A percentile compares a stretch with the other conserved stretches of the same genome.
phyloP scores from a whole-genome alignment of 1,140 invertebrate genomes.

The Ctenoplectra terminalis region DNA sequence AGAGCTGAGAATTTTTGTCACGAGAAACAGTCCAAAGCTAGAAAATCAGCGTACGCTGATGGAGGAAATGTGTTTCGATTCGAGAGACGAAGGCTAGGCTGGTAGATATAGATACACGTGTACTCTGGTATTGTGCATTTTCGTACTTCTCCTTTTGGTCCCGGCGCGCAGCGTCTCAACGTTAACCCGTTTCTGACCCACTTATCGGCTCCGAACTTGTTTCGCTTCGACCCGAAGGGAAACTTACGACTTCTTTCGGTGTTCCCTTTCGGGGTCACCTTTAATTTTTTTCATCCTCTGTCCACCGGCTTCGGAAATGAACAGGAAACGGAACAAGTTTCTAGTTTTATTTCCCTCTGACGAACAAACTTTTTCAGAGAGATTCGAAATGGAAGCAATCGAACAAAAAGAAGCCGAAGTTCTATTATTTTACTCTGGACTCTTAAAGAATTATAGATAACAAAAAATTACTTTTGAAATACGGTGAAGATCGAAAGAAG shows the following conservation, averaged over 20 bases:
- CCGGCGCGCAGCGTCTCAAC: neutral
- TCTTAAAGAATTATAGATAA: too few relatives aligned
- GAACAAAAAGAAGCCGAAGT: neutral
- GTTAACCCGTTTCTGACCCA: conserved; percentile 34
- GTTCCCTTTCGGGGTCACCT: neutral
- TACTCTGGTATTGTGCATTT: neutral
- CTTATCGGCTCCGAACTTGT: conserved; percentile 28
- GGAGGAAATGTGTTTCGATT: conserved; percentile 24
- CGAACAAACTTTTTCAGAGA: neutral
- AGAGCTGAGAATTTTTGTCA: conserved; percentile 1
- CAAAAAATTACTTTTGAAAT: too few relatives aligned
- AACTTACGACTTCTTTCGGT: neutral
- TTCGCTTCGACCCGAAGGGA: neutral
- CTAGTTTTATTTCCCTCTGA: neutral
- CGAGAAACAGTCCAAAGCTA: neutral
- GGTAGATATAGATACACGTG: conserved; percentile 2
- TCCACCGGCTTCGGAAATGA: neutral
- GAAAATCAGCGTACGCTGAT: conserved; percentile 29
- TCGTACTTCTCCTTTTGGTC: neutral
- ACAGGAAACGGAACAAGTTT: neutral
- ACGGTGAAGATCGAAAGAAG: too few relatives aligned
- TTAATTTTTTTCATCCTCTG: neutral
- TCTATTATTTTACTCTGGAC: too few relatives aligned
- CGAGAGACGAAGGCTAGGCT: neutral
- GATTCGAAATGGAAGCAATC: neutral